Percentiles rank a stretch among this genome's conserved stretches.
Conservation (phyloP, 2,888 invertebrate species). For the Melanostoma mellinum region DNA sequence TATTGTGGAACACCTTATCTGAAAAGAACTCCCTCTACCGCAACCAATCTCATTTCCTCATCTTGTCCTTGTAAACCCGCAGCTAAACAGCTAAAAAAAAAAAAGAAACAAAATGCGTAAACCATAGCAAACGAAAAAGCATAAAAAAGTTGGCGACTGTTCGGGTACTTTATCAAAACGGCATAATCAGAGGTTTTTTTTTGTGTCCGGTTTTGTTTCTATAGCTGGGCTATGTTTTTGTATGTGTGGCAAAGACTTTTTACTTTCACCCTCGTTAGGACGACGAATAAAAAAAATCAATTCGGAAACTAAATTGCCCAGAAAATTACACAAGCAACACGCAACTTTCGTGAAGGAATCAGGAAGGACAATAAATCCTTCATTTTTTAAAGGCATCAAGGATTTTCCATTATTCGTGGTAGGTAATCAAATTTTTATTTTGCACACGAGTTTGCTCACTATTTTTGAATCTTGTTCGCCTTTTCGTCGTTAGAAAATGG, state of each 20-base stretch:
- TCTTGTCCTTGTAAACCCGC: constrained; percentile 23
- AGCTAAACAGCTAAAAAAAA: constrained; percentile 6
- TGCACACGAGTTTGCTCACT: too few relatives aligned
- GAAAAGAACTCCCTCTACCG: constrained; percentile 12
- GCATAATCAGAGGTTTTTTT: constrained; percentile 46
- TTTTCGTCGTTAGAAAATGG: too few relatives aligned
- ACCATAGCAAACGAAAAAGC: constrained; percentile 5
- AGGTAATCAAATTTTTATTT: too few relatives aligned
- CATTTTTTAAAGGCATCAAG: background rate
- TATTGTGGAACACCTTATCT: constrained; percentile 50
- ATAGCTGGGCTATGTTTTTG: background rate
- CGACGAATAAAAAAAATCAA: constrained; percentile 13
- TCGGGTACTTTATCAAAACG: constrained; percentile 55
- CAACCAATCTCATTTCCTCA: constrained; percentile 55
- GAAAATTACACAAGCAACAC: constrained; percentile 34
- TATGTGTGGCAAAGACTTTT: background rate
- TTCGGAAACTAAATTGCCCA: constrained; percentile 40
- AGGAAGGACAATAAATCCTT: constrained; percentile 17
- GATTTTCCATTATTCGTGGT: background rate
- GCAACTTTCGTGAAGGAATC: constrained; percentile 37
- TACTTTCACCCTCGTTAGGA: constrained; percentile 6
- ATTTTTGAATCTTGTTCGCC: too few relatives aligned
- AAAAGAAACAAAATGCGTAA: background rate
- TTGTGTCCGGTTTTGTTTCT: constrained; percentile 32
- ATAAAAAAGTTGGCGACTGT: constrained; percentile 36